These are phyloP conservation scores for Andrena marginata DNA, from an alignment of 2,888 invertebrate genomes.

Conservation along the genomic window DNA sequence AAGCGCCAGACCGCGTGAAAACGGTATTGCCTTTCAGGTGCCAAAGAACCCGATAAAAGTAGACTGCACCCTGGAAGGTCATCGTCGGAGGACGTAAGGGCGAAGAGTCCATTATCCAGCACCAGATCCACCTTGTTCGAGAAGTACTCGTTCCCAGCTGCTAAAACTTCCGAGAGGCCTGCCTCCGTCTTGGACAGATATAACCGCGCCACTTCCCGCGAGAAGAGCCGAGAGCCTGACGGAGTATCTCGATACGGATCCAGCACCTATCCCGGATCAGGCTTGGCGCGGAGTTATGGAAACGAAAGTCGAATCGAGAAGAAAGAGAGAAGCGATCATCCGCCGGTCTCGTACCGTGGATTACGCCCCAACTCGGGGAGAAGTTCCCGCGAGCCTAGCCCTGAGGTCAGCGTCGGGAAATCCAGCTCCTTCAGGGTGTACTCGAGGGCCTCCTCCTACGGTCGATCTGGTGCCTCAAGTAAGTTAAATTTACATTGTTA, in stretches of 20 bases:
- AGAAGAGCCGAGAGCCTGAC: conserved; percentile 80
- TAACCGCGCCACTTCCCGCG: conserved; percentile 77
- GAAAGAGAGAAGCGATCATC: conserved; percentile 84
- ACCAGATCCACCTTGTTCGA: conserved; percentile 78
- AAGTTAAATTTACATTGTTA: conserved; percentile 54
- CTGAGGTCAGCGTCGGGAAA: conserved; percentile 80
- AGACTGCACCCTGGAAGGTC: conserved; percentile 74
- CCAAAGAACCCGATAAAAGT: conserved; percentile 78
- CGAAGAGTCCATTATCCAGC: conserved; percentile 77
- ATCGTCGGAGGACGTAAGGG: conserved; percentile 74
- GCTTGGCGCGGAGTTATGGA: conserved; percentile 74
- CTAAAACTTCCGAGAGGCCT: conserved; percentile 78
- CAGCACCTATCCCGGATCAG: conserved; percentile 79
- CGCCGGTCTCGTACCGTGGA: conserved; percentile 85
- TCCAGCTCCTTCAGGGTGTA: conserved; percentile 73
- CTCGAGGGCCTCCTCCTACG: conserved; percentile 75
- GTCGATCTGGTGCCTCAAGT: conserved; percentile 71
- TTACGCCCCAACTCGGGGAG: conserved; percentile 77
- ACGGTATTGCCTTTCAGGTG: conserved; percentile 63
- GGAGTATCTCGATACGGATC: conserved; percentile 75
- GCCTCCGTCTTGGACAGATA: conserved; percentile 81
- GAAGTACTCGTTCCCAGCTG: conserved; percentile 77
- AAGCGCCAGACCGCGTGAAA: neutral
- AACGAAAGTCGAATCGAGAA: conserved; percentile 79
- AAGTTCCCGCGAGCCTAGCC: conserved; percentile 87